Percentiles rank a stretch among this genome's conserved stretches.
These are phyloP conservation scores for Tautogolabrus adspersus DNA, from an alignment of 2,113 vertebrate genomes.

Conservation along the genomic window DNA sequence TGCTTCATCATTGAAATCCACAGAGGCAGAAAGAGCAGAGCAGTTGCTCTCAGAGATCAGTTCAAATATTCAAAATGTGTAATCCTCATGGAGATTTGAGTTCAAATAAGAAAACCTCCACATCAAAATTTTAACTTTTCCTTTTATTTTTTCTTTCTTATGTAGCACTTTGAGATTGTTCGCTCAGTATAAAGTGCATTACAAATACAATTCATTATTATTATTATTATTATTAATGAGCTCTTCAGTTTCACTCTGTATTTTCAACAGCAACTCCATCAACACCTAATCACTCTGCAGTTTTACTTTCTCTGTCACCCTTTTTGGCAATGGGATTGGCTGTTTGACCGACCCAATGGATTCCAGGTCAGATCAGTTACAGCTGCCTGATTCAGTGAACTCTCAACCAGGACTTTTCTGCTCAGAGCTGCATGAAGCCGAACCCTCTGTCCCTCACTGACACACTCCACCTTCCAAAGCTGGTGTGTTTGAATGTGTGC, in stretches of 20 bases:
- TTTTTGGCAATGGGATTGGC: slow-evolving; percentile 10
- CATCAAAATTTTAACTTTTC: too few species aligned
- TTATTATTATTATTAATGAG: too few species aligned
- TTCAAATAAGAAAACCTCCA: not conserved
- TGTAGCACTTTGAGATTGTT: too few species aligned
- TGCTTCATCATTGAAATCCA: not conserved
- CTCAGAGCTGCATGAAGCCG: slow-evolving; percentile 62
- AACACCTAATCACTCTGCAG: slow-evolving; percentile 13
- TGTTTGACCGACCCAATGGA: slow-evolving; percentile 36
- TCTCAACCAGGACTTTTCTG: slow-evolving; percentile 62
- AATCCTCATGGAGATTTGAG: not conserved
- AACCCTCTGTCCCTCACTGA: slow-evolving; percentile 44
- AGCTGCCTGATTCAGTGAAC: slow-evolving; percentile 69
- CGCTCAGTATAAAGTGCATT: too few species aligned
- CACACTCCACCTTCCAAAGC: slow-evolving; percentile 21
- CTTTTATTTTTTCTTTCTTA: too few species aligned
- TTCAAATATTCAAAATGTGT: not conserved
- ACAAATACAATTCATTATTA: too few species aligned
- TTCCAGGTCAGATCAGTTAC: slow-evolving; percentile 60
- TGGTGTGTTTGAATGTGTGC: slow-evolving; percentile 9
- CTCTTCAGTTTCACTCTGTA: not conserved
- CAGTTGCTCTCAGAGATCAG: not conserved
- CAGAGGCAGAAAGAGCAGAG: not conserved
- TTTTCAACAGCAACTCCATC: slow-evolving; percentile 20
- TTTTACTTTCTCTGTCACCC: not conserved